Base-by-base conservation (phyloP, 2,113 vertebrate species). In the Protobothrops mucrosquamatus region DNA sequence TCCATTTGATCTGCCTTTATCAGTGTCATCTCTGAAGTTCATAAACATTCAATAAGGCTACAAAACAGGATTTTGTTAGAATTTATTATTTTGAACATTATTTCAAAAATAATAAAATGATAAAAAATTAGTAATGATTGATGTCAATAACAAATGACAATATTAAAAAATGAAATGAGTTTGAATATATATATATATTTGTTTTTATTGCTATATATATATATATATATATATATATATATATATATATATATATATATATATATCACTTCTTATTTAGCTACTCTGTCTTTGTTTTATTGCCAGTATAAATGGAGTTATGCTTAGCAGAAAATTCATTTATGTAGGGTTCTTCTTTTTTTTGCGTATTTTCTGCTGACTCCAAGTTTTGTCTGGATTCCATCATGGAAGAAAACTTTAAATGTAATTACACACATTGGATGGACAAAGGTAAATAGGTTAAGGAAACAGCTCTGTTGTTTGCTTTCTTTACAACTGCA, bases 241-340 rank as follows among this genome's bases (percentile, higher is more conserved):
- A n/a, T n/a, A n/a, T n/a, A n/a, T n/a, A n/a, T n/a, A n/a, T n/a
- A n/a, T n/a, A n/a, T n/a, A n/a, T n/a, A n/a, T n/a, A n/a, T n/a
- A 54, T 74, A 59, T 89, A 57, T 85, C 81, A 93, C 18, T 51
- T 89, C 24, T 22, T 92, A 29, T 69, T 59, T 22, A 94, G 87
- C 54, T 90, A 20, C 43, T 59, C 48, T 89, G 1, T 54, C 90
- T 94, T 92, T 85, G 85, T 94, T 95, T 64, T 59, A 51, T 43
- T 74, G 93, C 52, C 24, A 81, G 52, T 0, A 0, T 48, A 14
- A 94, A 95, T 39, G 91, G 93, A 91, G 69, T 55, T 34, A 74
- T 91, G 29, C 1, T 23, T 85, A 39, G 56, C 10, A 81, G 6
- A 92, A 87, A 93, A 92, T 88, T 91, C 29, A 9, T 94, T 90